A percentile compares a stretch with the other conserved stretches of the same genome.
These are phyloP conservation scores for Pelosia muscerda DNA, from an alignment of 2,888 invertebrate species.

Conservation along the genomic window DNA sequence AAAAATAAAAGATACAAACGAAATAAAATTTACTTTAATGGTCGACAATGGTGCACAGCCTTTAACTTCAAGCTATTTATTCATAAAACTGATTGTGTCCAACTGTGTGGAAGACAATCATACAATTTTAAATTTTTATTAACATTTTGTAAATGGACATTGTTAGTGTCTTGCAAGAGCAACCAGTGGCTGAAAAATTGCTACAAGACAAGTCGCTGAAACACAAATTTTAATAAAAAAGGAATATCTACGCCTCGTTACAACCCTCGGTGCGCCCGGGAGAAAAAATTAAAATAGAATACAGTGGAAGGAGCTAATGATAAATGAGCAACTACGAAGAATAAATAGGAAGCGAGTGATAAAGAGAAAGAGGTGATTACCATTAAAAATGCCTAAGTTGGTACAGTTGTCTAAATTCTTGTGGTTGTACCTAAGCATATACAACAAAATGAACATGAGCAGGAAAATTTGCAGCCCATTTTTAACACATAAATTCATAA, in stretches of 20 bases:
- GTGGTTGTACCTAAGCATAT: too few relatives aligned
- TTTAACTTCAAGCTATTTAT: not conserved
- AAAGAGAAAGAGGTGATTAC: not conserved
- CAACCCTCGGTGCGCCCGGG: not conserved
- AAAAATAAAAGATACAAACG: too few relatives aligned
- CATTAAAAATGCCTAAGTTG: too few relatives aligned
- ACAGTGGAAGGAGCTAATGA: not conserved
- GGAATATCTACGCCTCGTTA: not conserved
- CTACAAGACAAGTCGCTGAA: not conserved
- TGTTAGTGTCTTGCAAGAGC: conserved; percentile 2
- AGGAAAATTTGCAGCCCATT: not conserved
- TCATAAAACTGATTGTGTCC: not conserved
- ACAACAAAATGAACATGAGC: not conserved
- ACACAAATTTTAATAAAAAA: not conserved
- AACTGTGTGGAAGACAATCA: not conserved
- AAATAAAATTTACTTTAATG: not conserved
- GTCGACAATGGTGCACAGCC: not conserved
- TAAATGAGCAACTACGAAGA: not conserved
- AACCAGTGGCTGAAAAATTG: not conserved
- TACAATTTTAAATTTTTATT: not conserved
- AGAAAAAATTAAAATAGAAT: not conserved
- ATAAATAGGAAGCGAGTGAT: not conserved
- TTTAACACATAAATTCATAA: not conserved
- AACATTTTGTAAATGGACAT: conserved; percentile 1
- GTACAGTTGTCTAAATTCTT: not conserved